Base-by-base conservation (phyloP, 37 sponge, comb jelly and placozoan species). In the Chondrosia reniformis region DNA sequence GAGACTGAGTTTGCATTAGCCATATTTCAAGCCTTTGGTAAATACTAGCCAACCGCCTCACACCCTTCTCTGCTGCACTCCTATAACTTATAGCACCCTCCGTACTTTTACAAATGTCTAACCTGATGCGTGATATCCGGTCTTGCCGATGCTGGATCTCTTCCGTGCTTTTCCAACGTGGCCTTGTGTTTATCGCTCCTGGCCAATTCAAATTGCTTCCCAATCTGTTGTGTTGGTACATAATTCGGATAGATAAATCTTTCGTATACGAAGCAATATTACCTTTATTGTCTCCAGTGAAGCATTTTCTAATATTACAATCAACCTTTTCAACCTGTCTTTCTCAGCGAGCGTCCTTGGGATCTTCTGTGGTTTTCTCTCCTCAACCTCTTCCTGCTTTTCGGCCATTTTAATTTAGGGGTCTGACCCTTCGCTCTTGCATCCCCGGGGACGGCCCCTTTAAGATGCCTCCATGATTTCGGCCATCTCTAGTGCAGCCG, bases 121-220 rank as follows among this genome's bases (percentile, higher is more conserved):
- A 84, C 86, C 83, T 86, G 99, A 49, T 99, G 99, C 27, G 94
- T 80, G 37, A 99, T 99, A 52, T 99, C 99, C 7, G 99, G 99
- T 19, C 99, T 81, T 15, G 89, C 83, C n/a, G 83, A 79, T 0
- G 91, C 77, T 15, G 85, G 81, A 33, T 91, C 96, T 37, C 87
- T 73, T 6, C 93, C 93, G 44, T 85, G 75, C 44, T 95, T 93
- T 40, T 71, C 58, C 66, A 95, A 58, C 57, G 83, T 33, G 0
- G 61, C 27, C 66, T 90, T 86, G 78, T 99, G 96, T 17, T 86
- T 79, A 58, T 99, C 99, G 77, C 87, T 77, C 38, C 87, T 93
- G 59, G 95, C 74, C 27, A 99, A 78, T 42, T 99, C 92, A 81
- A 94, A 97, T 27, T 86, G 82, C 63, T 79, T 94, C 9, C 95